Evolutionary conservation across 1,140 invertebrate species (phyloP), one percentile per base, ranked within the genome.

Genomic region (Brachionus rotundiformis): DNA sequence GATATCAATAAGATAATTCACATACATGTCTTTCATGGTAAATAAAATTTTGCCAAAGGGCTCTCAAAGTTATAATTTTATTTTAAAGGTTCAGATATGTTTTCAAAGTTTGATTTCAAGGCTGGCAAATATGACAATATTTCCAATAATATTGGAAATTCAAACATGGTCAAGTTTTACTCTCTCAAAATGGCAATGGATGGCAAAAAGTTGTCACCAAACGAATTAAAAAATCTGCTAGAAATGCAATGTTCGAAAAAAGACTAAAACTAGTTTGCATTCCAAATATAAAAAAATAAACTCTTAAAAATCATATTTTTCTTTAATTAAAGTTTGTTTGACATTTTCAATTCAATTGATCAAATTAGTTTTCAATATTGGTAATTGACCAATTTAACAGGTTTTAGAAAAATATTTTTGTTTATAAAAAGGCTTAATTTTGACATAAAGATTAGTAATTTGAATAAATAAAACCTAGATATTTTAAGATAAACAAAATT

Each of bases 51-150:
- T 68, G 7, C 10, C 27, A 29, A 1, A 27, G 11, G 1, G n/a
- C n/a, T n/a, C n/a, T 33, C 33, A 33, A 33, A 68, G 6, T 13
- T 23, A 68, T 2, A 33, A 65, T 7, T n/a, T 68, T 68, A 33
- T 68, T 33, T 33, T 41, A 44, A 47, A 73, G 68, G 39, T 23
- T 19, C 16, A 0, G 33, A 81, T 0, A 23, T 41, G 54, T 81
- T 81, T 31, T 81, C 79, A 11, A 81, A 81, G 41, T 65, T 65
- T 81, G 25, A 63, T n/a, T 81, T 81, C 31, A 81, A 81, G 49
- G 59, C 54, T 10, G 79, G 54, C 27, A 63, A 81, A 65, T 81
- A 81, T 68, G 54, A 81, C 33, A 27, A 63, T 29, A 25, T 81
- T 11, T 39, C 47, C 1, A 11, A 27, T 13, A 4, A 59, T 63